These are phyloP conservation scores for Macrophya alboannulata DNA, from an alignment of 2,888 invertebrate genomes.

Conservation along the genomic window DNA sequence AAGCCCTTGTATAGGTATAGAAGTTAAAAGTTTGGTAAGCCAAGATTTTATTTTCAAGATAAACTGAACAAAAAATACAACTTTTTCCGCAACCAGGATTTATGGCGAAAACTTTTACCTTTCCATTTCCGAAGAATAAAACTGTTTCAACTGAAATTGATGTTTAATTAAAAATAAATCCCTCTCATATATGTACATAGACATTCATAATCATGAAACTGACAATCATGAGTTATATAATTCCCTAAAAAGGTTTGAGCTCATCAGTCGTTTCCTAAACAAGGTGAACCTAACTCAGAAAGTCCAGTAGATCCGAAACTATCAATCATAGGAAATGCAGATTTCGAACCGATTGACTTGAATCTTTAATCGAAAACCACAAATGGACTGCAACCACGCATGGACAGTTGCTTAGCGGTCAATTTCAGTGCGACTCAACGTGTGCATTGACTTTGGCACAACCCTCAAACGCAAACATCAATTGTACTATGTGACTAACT, in stretches of 20 bases:
- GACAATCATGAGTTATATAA: neutral
- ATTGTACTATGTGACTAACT: constrained; percentile 20
- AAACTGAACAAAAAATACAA: neutral
- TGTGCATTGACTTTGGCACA: constrained; percentile 37
- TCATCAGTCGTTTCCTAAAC: neutral
- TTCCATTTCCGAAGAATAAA: neutral
- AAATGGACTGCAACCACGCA: constrained; percentile 18
- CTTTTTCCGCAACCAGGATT: neutral
- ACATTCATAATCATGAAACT: neutral
- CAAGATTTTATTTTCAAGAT: constrained; percentile 19
- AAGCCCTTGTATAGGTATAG: neutral
- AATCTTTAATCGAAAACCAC: constrained; percentile 4
- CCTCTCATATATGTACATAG: neutral
- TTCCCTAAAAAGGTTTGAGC: neutral
- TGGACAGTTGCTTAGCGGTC: constrained; percentile 6
- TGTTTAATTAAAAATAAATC: neutral
- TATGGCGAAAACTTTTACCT: constrained; percentile 3
- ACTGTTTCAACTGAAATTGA: constrained; percentile 12
- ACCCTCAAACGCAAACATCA: constrained; percentile 40
- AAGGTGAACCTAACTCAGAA: neutral
- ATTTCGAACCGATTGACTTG: neutral
- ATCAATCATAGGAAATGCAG: neutral
- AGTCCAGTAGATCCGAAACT: neutral
- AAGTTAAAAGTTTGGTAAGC: constrained; percentile 11
- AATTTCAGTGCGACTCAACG: neutral